These are phyloP conservation scores for Emesis russula DNA, from an alignment of 2,888 invertebrate species.

Conservation along the genomic window DNA sequence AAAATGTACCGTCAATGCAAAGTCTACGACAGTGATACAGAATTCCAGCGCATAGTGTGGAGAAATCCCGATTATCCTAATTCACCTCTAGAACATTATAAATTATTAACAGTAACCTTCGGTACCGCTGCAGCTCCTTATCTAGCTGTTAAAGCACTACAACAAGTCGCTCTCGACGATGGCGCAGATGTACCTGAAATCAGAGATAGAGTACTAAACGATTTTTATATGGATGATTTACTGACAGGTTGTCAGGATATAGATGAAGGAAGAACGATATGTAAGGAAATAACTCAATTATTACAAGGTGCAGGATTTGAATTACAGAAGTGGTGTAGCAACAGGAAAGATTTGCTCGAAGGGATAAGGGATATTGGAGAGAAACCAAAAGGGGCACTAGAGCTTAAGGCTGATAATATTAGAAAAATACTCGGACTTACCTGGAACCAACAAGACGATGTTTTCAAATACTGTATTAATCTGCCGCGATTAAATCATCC, in stretches of 20 bases:
- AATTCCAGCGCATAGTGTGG: slow-evolving; percentile 52
- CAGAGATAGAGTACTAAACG: slow-evolving; percentile 32
- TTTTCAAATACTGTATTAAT: slow-evolving; percentile 40
- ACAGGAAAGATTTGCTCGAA: slow-evolving; percentile 48
- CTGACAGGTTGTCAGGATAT: slow-evolving; percentile 75
- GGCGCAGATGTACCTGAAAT: slow-evolving; percentile 54
- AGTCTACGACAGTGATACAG: slow-evolving; percentile 21
- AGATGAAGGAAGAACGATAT: slow-evolving; percentile 67
- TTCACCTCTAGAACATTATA: slow-evolving; percentile 56
- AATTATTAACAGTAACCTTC: slow-evolving; percentile 74
- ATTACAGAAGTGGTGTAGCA: slow-evolving; percentile 83
- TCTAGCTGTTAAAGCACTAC: slow-evolving; percentile 70
- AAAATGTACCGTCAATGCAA: slow-evolving; percentile 70
- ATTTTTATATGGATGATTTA: slow-evolving; percentile 82
- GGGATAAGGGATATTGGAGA: slow-evolving; percentile 12
- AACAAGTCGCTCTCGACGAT: slow-evolving; percentile 69
- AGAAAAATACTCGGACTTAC: slow-evolving; percentile 37
- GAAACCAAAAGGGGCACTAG: neutral
- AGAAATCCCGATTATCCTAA: neutral
- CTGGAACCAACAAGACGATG: slow-evolving; percentile 39
- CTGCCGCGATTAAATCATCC: slow-evolving; percentile 23
- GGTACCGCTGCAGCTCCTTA: slow-evolving; percentile 82
- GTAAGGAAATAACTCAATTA: slow-evolving; percentile 77
- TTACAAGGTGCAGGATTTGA: slow-evolving; percentile 86
- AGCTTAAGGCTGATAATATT: slow-evolving; percentile 13